These are phyloP conservation scores for Gryon sp. DNA, from an alignment of 1,140 invertebrate species.

Conservation along the genomic window DNA sequence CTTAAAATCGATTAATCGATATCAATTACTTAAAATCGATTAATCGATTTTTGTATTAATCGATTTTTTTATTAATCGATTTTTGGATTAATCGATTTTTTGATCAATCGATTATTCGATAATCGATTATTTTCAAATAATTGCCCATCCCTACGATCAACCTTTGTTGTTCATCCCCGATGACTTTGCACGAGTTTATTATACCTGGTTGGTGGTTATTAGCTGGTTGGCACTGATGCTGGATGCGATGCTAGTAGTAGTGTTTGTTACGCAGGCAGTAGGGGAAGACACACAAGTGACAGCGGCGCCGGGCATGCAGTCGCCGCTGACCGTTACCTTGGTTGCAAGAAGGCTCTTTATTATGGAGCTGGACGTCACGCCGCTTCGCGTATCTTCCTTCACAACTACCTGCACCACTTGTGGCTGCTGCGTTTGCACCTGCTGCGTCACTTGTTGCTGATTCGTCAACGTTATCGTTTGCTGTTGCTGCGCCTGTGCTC, in stretches of 20 bases:
- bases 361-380: slow-evolving; percentile 82
- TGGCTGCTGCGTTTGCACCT: slow-evolving; percentile 61
- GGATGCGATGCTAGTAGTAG: slow-evolving; percentile 78
- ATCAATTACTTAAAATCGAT: too few relatives aligned
- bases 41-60: too few relatives aligned
- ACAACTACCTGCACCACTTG: slow-evolving; percentile 74
- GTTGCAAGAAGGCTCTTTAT: slow-evolving; percentile 92
- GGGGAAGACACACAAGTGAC: slow-evolving; percentile 78
- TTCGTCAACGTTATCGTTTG: slow-evolving; percentile 25
- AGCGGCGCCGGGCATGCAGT: slow-evolving; percentile 81
- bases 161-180: too few relatives aligned
- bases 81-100: too few relatives aligned
- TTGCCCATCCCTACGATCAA: too few relatives aligned
- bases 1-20: too few relatives aligned
- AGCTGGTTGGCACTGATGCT: slow-evolving; percentile 80
- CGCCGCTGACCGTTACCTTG: slow-evolving; percentile 85
- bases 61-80: too few relatives aligned
- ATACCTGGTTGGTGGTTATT: slow-evolving; percentile 80
- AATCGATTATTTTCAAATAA: too few relatives aligned
- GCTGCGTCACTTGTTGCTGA: slow-evolving; percentile 51
- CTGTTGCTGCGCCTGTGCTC: slow-evolving; percentile 71
- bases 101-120: too few relatives aligned
- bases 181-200: slow-evolving; percentile 51
- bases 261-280: slow-evolving; percentile 80
- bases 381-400: slow-evolving; percentile 73